Conservation (phyloP, 2,113 vertebrate genomes). For the Capreolus pygargus region DNA sequence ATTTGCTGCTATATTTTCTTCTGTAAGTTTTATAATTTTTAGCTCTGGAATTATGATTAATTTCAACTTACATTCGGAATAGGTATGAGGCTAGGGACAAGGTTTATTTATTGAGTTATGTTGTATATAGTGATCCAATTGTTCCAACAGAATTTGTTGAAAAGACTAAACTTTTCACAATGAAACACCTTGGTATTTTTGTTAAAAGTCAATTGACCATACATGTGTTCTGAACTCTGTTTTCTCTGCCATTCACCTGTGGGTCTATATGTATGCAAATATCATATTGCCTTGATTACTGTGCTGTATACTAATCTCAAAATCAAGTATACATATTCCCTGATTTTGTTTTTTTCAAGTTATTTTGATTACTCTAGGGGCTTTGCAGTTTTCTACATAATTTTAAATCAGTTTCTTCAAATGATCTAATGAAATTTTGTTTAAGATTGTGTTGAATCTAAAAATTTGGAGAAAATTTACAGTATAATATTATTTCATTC, state of each 20-base stretch:
- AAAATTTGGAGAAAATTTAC: background rate
- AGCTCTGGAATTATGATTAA: background rate
- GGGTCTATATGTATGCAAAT: background rate
- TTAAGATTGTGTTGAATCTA: background rate
- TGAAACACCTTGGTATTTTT: background rate
- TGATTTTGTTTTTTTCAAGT: background rate
- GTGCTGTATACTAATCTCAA: background rate
- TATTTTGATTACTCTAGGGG: background rate
- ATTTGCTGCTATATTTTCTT: background rate
- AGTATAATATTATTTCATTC: background rate
- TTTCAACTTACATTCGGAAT: background rate
- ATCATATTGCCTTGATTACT: background rate
- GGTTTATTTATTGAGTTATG: background rate
- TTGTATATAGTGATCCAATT: background rate
- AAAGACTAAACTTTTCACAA: background rate
- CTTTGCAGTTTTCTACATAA: background rate
- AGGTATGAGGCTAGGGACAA: background rate
- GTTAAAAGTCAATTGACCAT: background rate
- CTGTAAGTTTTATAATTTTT: background rate
- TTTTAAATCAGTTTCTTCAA: conserved; percentile 21
- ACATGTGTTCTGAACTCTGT: background rate
- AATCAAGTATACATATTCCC: background rate
- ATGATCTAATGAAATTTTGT: background rate
- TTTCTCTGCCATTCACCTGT: background rate
- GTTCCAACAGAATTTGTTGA: background rate